Base-by-base conservation (phyloP, 2,888 invertebrate genomes). In the Cosmopolites sordidus region DNA sequence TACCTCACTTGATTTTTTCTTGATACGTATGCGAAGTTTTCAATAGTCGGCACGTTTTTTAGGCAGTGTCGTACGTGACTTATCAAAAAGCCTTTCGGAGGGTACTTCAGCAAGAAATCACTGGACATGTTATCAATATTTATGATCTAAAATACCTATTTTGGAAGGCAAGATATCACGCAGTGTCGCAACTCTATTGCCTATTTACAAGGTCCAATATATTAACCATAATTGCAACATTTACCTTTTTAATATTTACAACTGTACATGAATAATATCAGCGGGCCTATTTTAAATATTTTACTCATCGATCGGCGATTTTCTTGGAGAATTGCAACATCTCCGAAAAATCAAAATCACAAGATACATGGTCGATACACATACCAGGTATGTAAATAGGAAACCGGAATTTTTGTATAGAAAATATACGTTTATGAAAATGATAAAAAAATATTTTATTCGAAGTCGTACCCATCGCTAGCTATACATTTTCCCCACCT, bases 191-290 rank as follows among this genome's bases (percentile, higher is more conserved):
- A 33, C 33, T 12, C 3, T 33, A 6, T 33, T n/a, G 33, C 33
- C 33, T 33, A 12, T 33, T 33, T 33, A 39, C 50, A 50, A 44
- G 50, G 50, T 39, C 16, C 42, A 12, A 37, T 48, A 43, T 22
- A 37, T 49, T 49, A 44, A 43, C 40, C n/a, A 11, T 9, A 37
- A 38, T 49, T 50, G 30, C 44, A 44, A 50, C 37, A 50, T 30
- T n/a, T 4, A 18, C 22, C 33, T 12, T 44, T 43, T 44, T 43
- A 38, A 11, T 40, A 44, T 40, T 43, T 43, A 18, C 27, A 44
- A 40, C 16, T 9, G 18, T 37, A 18, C 22, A 16, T 14, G 8
- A 5, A 22, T 8, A 22, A 22, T 22, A 22, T 22, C 22, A 22
- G 22, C 22, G 22, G 3, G 22, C 22, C 22, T 22, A 22, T 22